phyloP scores from a whole-genome alignment of 2,888 invertebrate genomes.

The Drosophila subsilvestris region DNA sequence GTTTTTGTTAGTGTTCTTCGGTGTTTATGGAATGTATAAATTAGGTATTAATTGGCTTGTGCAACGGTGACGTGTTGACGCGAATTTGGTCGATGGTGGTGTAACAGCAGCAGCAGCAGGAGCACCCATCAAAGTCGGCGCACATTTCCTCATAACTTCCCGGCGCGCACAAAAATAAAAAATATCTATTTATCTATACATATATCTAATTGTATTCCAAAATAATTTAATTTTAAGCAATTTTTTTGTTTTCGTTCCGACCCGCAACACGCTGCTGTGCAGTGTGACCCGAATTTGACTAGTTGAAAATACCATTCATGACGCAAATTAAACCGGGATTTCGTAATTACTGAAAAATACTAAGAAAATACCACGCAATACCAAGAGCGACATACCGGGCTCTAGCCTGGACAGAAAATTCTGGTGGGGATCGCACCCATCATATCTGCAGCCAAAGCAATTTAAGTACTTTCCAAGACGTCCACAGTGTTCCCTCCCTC shows the following conservation, averaged over 20 bases:
- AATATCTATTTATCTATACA: background rate
- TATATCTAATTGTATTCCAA: slow-evolving; percentile 13
- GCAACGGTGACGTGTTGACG: slow-evolving; percentile 46
- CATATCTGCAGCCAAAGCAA: too few species aligned
- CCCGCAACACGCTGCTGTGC: slow-evolving; percentile 48
- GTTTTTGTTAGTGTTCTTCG: slow-evolving; percentile 34
- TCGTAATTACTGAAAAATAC: slow-evolving; percentile 20
- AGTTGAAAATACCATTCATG: slow-evolving; percentile 17
- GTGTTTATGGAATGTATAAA: slow-evolving; percentile 43
- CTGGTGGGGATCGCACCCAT: too few species aligned
- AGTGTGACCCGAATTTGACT: slow-evolving; percentile 21
- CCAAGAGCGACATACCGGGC: too few species aligned
- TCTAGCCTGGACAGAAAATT: too few species aligned
- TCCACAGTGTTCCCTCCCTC: too few species aligned
- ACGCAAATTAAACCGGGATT: slow-evolving; percentile 17
- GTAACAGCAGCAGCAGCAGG: slow-evolving; percentile 52
- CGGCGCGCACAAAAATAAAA: slow-evolving; percentile 7
- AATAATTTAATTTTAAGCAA: slow-evolving; percentile 1
- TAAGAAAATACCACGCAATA: background rate
- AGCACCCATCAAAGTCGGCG: slow-evolving; percentile 73
- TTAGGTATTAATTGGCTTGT: slow-evolving; percentile 63
- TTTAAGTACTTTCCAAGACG: too few species aligned
- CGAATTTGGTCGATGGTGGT: slow-evolving; percentile 27
- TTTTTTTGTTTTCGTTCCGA: slow-evolving; percentile 30
- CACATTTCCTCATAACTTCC: slow-evolving; percentile 79